phyloP scores from a whole-genome alignment of 30 jellyfish, hydroid and myxozoan genomes.

The Haliclystus octoradiatus region DNA sequence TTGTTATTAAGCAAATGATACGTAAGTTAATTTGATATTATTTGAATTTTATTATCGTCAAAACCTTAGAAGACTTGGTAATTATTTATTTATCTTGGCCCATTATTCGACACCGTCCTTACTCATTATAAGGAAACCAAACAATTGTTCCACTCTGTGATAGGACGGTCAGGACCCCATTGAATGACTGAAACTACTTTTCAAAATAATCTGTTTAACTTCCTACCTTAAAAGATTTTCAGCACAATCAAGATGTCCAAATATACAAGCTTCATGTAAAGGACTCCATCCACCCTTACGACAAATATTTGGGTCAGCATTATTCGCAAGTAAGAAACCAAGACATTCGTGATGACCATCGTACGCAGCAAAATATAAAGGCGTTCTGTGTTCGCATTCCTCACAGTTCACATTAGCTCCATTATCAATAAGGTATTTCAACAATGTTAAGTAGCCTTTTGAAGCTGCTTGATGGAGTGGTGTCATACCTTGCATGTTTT shows the following conservation, averaged over 20 bases:
- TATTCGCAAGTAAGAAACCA: slow-evolving; percentile 15
- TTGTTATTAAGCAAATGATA: too few species aligned
- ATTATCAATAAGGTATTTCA: slow-evolving; percentile 1
- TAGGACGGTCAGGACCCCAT: too few species aligned
- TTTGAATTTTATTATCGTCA: too few species aligned
- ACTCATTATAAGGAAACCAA: too few species aligned
- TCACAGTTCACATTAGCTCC: slow-evolving; percentile 57
- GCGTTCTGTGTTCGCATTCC: slow-evolving; percentile 64
- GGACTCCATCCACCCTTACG: slow-evolving; percentile 92
- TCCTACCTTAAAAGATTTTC: slow-evolving; percentile 39
- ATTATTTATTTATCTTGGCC: too few species aligned
- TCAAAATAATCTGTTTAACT: too few species aligned
- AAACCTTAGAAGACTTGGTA: too few species aligned
- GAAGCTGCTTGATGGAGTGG: slow-evolving; percentile 56
- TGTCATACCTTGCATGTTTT: slow-evolving; percentile 66
- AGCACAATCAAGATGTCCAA: slow-evolving; percentile 53
- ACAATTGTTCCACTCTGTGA: too few species aligned
- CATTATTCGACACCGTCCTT: too few species aligned
- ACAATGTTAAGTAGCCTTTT: slow-evolving; percentile 18
- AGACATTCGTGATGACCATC: slow-evolving; percentile 56
- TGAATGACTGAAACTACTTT: too few species aligned
- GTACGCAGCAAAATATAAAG: slow-evolving; percentile 60
- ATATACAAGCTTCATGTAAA: slow-evolving; percentile 71
- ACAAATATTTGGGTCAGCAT: slow-evolving; percentile 28
- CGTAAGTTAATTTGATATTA: too few species aligned